Conservation (phyloP, 2,113 vertebrate genomes). For the Seriola dumerili region DNA sequence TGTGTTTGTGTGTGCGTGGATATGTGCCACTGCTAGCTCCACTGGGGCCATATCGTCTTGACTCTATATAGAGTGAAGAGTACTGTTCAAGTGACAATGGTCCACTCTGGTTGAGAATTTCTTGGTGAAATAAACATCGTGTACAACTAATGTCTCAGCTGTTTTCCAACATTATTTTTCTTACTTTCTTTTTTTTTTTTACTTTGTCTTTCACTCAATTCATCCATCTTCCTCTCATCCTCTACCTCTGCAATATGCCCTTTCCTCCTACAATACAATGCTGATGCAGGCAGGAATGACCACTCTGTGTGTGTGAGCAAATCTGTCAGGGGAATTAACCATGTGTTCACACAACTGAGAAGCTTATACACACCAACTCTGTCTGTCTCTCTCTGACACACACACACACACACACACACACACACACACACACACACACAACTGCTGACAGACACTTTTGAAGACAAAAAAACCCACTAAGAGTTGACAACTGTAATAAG, state of each 20-base stretch:
- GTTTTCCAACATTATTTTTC: not conserved
- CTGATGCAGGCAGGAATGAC: conserved; percentile 61
- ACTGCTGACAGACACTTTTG: conserved; percentile 29
- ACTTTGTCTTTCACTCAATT: conserved; percentile 27
- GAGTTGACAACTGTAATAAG: not conserved
- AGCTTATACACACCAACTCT: conserved; percentile 39
- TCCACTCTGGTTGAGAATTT: conserved; percentile 24
- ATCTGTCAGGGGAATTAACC: conserved; percentile 63
- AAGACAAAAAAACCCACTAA: not conserved
- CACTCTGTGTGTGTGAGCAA: conserved; percentile 36
- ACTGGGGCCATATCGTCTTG: conserved; percentile 42
- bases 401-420: conserved; percentile 21
- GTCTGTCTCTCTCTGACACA: conserved; percentile 19
- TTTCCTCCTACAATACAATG: conserved; percentile 48
- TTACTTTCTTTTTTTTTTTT: not conserved
- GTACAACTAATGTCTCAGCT: not conserved
- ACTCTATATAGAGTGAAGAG: conserved; percentile 44
- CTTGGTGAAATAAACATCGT: conserved; percentile 12
- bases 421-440: not conserved
- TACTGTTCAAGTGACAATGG: conserved; percentile 44
- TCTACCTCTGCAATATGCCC: conserved; percentile 35
- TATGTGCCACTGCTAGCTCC: conserved; percentile 36
- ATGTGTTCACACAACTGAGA: conserved; percentile 54
- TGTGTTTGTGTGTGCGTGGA: conserved; percentile 36
- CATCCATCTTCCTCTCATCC: conserved; percentile 28